Evolutionary conservation across 2,888 invertebrate species (phyloP).

Genomic region (Eupithecia insigniata): DNA sequence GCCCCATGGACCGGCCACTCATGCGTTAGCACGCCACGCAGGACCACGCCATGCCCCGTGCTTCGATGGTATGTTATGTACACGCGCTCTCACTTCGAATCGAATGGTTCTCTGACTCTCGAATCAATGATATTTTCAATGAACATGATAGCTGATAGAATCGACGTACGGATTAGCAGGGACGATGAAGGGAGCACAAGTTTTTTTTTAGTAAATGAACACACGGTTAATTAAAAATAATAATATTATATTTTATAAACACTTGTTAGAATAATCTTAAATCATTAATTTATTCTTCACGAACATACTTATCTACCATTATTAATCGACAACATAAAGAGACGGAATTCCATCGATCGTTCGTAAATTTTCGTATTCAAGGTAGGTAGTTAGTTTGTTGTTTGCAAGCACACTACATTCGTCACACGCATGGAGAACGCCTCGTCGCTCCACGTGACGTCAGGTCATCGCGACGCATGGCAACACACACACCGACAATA

Average conservation of each 20-base stretch:
- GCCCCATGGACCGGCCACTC: constrained; percentile 44
- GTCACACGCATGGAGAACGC: constrained; percentile 39
- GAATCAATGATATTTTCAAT: constrained; percentile 47
- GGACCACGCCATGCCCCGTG: constrained; percentile 68
- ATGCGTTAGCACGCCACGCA: constrained; percentile 62
- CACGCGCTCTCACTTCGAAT: constrained; percentile 35
- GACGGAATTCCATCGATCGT: constrained; percentile 72
- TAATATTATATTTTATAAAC: constrained; percentile 85
- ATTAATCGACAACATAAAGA: constrained; percentile 79
- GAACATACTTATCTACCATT: constrained; percentile 78
- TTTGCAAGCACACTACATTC: constrained; percentile 45
- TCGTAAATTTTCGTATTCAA: constrained; percentile 56
- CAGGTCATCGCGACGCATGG: constrained; percentile 28
- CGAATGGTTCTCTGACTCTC: constrained; percentile 24
- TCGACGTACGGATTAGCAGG: constrained; percentile 62
- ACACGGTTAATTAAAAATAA: constrained; percentile 80
- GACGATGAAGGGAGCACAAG: constrained; percentile 63
- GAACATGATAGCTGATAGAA: constrained; percentile 80
- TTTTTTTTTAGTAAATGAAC: constrained; percentile 79
- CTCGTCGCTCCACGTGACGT: constrained; percentile 24
- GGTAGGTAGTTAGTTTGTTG: constrained; percentile 45
- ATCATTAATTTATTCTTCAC: constrained; percentile 83
- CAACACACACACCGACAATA: constrained; percentile 38
- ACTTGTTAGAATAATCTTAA: constrained; percentile 85
- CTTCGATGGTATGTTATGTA: constrained; percentile 59